Conservation (phyloP, 1,140 invertebrate genomes). For the Trachymyrmex cornetzi region DNA sequence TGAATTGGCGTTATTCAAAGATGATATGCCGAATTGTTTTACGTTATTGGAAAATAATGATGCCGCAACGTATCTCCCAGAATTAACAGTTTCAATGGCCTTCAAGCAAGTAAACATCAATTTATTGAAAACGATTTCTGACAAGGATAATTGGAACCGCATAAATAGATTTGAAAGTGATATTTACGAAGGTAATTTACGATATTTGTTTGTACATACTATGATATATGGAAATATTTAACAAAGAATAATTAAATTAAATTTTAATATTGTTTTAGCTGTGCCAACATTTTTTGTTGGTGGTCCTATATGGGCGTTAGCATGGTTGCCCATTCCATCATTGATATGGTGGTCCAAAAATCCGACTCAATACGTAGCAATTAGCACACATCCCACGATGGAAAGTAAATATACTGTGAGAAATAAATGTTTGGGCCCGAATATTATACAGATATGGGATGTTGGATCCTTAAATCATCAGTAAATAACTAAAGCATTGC, state of each 20-base stretch:
- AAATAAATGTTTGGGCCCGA: constrained; percentile 82
- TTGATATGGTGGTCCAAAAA: constrained; percentile 74
- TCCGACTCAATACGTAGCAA: constrained; percentile 87
- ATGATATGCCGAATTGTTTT: constrained; percentile 79
- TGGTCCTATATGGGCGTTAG: constrained; percentile 88
- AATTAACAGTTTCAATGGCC: constrained; percentile 81
- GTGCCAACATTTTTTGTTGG: constrained; percentile 88
- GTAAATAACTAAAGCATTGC: constrained; percentile 71
- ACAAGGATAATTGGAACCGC: constrained; percentile 81
- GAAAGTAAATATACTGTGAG: constrained; percentile 83
- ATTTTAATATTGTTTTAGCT: constrained; percentile 71
- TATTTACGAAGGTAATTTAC: constrained; percentile 76
- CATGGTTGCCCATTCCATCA: constrained; percentile 88
- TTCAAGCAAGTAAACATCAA: constrained; percentile 67
- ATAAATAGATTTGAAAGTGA: constrained; percentile 85
- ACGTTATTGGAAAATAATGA: constrained; percentile 75
- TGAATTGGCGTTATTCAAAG: constrained; percentile 78
- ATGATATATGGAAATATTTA: constrained; percentile 35
- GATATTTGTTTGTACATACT: constrained; percentile 18
- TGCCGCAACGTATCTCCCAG: constrained; percentile 82
- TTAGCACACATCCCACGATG: constrained; percentile 86
- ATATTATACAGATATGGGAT: constrained; percentile 89
- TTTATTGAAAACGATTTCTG: constrained; percentile 53
- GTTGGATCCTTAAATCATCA: constrained; percentile 84
- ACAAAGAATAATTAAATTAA: not conserved